Evolutionary conservation across 2,113 vertebrate genomes (phyloP).

Genomic region (rat (Rattus norvegicus)): GRCr8 NC_086024.1:51594001-51594500

Average conservation of each 20-base stretch:
- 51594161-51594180: background rate
- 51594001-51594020: background rate
- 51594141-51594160: background rate
- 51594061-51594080: too few relatives aligned
- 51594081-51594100: fast-evolving
- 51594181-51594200: too few relatives aligned
- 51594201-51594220: background rate
- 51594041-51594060: too few relatives aligned
- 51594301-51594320: background rate
- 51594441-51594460: background rate
- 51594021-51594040: background rate
- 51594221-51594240: background rate
- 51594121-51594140: background rate
- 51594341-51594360: background rate
- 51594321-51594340: background rate
- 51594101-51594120: fast-evolving
- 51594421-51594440: background rate
- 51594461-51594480: background rate
- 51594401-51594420: background rate
- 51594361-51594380: background rate
- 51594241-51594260: fast-evolving
- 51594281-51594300: background rate
- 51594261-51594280: too few relatives aligned
- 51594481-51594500: fast-evolving
- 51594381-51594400: background rate